Evolutionary conservation across 2,888 invertebrate species (phyloP), one percentile per base, ranked within the genome.

Genomic region (Melanostoma scalare): DNA sequence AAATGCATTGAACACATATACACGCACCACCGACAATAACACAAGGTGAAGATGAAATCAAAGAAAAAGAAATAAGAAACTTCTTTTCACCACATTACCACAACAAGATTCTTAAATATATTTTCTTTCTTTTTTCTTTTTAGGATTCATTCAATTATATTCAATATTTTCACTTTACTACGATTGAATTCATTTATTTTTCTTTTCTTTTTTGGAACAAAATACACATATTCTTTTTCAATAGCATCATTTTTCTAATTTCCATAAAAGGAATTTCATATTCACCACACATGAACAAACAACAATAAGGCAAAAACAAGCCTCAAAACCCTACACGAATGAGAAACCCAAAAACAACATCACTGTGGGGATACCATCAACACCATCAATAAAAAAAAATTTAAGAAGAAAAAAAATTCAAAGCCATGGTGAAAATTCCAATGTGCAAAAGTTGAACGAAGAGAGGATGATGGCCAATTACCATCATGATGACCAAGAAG

Each of bases 391-490:
- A 53, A 72, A n/a, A 31, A 67, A 42, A 10, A 73, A 53, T 20
- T 20, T 20, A 20, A 20, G 20, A 20, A 20, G 20, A 20, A 20
- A 46, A 61, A 42, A 60, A 6, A 71, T 56, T 73, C 50, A 76
- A 71, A 68, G 56, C 72, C 46, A 81, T 78, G 84, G 84, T 84
- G 65, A 71, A 84, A 78, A 84, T 84, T 84, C 84, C 84, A 78
- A 84, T 84, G 79, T 78, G 84, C 84, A 84, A 84, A 84, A 78
- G 84, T 84, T 84, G 84, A 74, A 69, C 74, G 44, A 53, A 79
- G 65, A 63, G 78, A 84, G 20, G 74, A 84, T 79, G 78, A 73
- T 79, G 74, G 74, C 69, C 71, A 84, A 84, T 84, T 78, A 74
- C 84, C 79, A 84, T 69, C 52, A 68, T 68, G 71, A 63, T 65